These are phyloP conservation scores for Porites divaricata DNA, from an alignment of 92 coral and sea anemone species.

Conservation along the genomic window DNA sequence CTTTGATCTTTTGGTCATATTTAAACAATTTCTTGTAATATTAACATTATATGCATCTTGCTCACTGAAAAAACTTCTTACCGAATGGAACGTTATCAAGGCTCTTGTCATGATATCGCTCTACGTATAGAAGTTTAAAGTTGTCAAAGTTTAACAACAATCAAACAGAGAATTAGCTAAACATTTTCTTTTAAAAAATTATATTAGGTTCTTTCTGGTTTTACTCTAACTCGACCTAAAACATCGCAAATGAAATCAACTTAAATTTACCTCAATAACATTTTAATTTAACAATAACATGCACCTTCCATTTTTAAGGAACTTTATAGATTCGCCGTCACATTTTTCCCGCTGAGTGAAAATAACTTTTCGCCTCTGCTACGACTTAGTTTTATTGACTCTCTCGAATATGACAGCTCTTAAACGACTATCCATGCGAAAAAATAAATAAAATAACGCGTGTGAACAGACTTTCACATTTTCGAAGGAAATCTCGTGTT, in stretches of 20 bases:
- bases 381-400: constrained; percentile 23
- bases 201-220: constrained; percentile 14
- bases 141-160: constrained; percentile 5
- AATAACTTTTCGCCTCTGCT: neutral
- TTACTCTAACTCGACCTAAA: neutral
- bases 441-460: neutral
- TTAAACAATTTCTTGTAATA: constrained; percentile 29
- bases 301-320: neutral
- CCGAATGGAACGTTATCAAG: too few species aligned
- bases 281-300: neutral
- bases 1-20: constrained; percentile 39
- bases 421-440: constrained; percentile 24
- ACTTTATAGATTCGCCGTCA: constrained; percentile 22
- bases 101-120: neutral
- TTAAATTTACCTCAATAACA: neutral
- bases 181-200: neutral
- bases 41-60: neutral
- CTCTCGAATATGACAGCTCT: constrained; percentile 29
- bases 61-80: neutral
- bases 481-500: constrained; percentile 1
- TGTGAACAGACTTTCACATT: neutral
- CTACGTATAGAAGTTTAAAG: neutral
- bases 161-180: neutral
- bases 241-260: neutral
- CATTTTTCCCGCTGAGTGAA: neutral